A percentile compares a stretch with the other conserved stretches of the same genome.
These are phyloP conservation scores for Hyalella azteca DNA, from an alignment of 2,888 invertebrate genomes.

Conservation along the genomic window DNA sequence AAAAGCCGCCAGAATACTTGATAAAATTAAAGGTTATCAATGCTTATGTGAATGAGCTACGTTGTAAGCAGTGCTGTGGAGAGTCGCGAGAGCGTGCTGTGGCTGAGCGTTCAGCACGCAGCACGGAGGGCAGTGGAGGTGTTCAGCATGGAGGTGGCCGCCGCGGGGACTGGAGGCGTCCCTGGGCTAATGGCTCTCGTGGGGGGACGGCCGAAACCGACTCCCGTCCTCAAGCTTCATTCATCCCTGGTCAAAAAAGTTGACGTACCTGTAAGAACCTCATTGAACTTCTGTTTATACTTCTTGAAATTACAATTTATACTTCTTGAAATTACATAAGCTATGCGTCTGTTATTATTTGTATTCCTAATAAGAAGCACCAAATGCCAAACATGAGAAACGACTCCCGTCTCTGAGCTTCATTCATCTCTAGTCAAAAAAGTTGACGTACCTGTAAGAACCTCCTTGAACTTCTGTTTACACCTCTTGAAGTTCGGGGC, in stretches of 20 bases:
- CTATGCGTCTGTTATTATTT: too few species aligned
- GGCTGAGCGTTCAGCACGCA: constrained; percentile 66
- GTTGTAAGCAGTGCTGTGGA: too few species aligned
- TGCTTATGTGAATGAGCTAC: too few species aligned
- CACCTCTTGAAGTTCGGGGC: too few species aligned
- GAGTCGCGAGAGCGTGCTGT: constrained; percentile 64
- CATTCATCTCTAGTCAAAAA: constrained; percentile 65
- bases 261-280: constrained; percentile 58
- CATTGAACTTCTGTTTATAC: too few species aligned
- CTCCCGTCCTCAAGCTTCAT: constrained; percentile 64
- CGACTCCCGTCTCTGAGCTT: constrained; percentile 64
- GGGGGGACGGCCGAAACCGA: constrained; percentile 66
- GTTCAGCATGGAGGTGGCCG: constrained; percentile 65
- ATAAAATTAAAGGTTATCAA: too few species aligned
- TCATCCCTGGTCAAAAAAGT: constrained; percentile 65
- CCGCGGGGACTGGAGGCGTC: constrained; percentile 67
- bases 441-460: constrained; percentile 59
- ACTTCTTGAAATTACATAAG: too few species aligned
- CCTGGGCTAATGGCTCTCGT: constrained; percentile 65
- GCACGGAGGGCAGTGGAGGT: constrained; percentile 65
- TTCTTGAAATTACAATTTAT: too few species aligned
- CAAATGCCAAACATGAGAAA: too few species aligned
- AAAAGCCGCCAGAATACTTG: too few species aligned
- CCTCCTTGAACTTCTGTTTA: too few species aligned
- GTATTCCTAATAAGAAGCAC: too few species aligned